These are phyloP conservation scores for Tadarida brasiliensis DNA, from an alignment of 2,797 vertebrate genomes.

Conservation along the genomic window DNA sequence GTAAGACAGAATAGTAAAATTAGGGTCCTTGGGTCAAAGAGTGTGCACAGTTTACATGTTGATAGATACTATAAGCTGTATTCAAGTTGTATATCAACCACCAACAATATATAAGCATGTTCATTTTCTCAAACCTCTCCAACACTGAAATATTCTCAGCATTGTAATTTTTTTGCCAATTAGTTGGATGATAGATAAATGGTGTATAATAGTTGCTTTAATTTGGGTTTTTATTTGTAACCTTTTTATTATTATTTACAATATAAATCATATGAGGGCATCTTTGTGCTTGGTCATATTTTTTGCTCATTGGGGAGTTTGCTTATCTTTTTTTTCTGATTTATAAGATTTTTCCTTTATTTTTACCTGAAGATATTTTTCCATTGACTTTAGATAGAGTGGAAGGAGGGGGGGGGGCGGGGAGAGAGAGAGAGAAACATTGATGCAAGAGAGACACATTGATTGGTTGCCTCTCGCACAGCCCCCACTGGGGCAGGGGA, in stretches of 20 bases:
- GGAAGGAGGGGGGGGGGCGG: too few relatives aligned
- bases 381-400: too few relatives aligned
- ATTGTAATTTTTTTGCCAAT: not conserved
- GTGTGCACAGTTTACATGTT: slow-evolving; percentile 19
- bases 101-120: not conserved
- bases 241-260: slow-evolving; percentile 1
- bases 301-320: slow-evolving; percentile 26
- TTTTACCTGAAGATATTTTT: too few relatives aligned
- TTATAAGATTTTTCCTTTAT: slow-evolving; percentile 16
- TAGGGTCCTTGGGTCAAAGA: not conserved
- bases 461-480: too few relatives aligned
- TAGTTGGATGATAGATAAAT: slow-evolving; percentile 27
- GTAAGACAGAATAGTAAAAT: not conserved
- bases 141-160: slow-evolving; percentile 12
- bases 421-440: too few relatives aligned
- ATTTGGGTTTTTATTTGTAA: slow-evolving; percentile 51
- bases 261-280: not conserved
- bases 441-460: too few relatives aligned
- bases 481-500: too few relatives aligned
- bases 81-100: not conserved
- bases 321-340: slow-evolving; percentile 22
- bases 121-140: slow-evolving; percentile 46
- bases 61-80: not conserved
- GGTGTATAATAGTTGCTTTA: slow-evolving; percentile 4
- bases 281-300: slow-evolving; percentile 23